Percentiles rank a stretch among this genome's conserved stretches.
These are phyloP conservation scores for Acrobasis suavella DNA, from an alignment of 2,888 invertebrate genomes.

Conservation along the genomic window DNA sequence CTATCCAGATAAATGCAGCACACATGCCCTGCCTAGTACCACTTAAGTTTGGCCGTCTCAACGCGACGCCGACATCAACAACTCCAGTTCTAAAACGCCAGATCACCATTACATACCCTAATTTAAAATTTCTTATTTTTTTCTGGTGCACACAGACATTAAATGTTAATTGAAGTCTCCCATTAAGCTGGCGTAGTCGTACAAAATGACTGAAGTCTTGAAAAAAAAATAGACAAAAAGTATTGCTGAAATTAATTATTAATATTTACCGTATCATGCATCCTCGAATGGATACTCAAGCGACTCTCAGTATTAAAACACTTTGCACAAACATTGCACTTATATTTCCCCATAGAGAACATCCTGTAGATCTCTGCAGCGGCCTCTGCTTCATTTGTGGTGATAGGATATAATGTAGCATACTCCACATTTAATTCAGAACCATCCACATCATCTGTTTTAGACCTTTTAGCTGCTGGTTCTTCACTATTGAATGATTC, in stretches of 20 bases:
- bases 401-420: conserved; percentile 61
- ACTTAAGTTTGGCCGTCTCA: too few species aligned
- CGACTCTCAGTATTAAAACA: conserved; percentile 52
- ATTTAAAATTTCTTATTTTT: background rate
- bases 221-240: too few species aligned
- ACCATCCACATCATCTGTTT: conserved; percentile 50
- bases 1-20: too few species aligned
- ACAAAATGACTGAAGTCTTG: too few species aligned
- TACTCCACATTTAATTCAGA: conserved; percentile 63
- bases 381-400: conserved; percentile 62
- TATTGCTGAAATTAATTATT: too few species aligned
- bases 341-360: conserved; percentile 52
- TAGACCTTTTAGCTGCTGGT: conserved; percentile 19
- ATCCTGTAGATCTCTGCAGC: conserved; percentile 61
- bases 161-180: too few species aligned
- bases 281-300: conserved; percentile 56
- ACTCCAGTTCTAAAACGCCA: too few species aligned
- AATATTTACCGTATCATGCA: conserved; percentile 66
- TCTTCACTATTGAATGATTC: conserved; percentile 20
- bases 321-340: conserved; percentile 59
- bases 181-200: too few species aligned
- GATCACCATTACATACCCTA: too few species aligned
- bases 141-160: too few species aligned
- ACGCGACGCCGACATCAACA: too few species aligned
- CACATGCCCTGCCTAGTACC: too few species aligned